A percentile compares a stretch with the other conserved stretches of the same genome.
phyloP scores from a whole-genome alignment of 2,888 invertebrate species.

The Pollenia amentaria region DNA sequence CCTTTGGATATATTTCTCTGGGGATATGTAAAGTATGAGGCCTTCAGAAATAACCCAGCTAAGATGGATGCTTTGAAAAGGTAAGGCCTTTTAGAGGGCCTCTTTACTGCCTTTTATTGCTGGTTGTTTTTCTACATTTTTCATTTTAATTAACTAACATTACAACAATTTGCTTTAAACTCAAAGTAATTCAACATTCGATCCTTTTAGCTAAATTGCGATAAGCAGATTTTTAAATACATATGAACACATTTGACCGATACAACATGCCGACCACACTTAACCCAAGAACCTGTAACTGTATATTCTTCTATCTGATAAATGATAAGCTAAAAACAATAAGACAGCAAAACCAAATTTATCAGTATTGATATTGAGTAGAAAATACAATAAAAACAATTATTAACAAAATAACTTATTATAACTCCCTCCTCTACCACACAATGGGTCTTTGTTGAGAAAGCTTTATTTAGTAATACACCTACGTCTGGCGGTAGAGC shows the following conservation, averaged over 20 bases:
- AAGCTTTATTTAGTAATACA: conserved; percentile 39
- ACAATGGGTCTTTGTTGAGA: not conserved
- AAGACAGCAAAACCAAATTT: conserved; percentile 32
- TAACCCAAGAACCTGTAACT: not conserved
- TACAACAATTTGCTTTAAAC: not conserved
- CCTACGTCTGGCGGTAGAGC: conserved; percentile 12
- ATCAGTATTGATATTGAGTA: conserved; percentile 38
- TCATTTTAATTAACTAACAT: not conserved
- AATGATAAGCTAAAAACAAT: conserved; percentile 33
- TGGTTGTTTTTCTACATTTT: not conserved
- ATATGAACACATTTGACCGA: conserved; percentile 8
- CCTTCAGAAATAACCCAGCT: too few relatives aligned
- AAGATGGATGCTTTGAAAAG: too few relatives aligned
- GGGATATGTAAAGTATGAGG: too few relatives aligned
- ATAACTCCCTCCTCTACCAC: not conserved
- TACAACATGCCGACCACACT: not conserved
- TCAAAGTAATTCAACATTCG: not conserved
- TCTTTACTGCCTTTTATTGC: too few relatives aligned
- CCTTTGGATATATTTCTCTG: too few relatives aligned
- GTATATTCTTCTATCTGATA: not conserved
- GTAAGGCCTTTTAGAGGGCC: too few relatives aligned
- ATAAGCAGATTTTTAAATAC: conserved; percentile 11
- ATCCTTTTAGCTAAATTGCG: not conserved
- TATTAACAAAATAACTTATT: conserved; percentile 3
- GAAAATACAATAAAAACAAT: conserved; percentile 22